These are phyloP conservation scores for Microctonus hyperodae DNA, from an alignment of 2,888 invertebrate species.

Conservation along the genomic window DNA sequence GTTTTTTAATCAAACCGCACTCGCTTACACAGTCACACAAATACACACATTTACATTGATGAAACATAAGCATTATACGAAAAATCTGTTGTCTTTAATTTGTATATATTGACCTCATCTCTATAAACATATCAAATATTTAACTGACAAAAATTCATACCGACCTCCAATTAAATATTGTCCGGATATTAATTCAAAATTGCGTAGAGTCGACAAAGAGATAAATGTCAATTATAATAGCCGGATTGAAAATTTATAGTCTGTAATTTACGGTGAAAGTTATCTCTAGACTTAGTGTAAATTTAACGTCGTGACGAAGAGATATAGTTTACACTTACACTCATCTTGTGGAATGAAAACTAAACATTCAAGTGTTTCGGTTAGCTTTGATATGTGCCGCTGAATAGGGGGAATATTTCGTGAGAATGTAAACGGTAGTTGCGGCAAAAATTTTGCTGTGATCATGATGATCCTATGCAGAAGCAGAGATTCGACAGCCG, in stretches of 20 bases:
- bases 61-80: neutral
- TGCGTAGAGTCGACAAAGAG: neutral
- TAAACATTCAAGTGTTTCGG: conserved; percentile 51
- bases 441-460: conserved; percentile 5
- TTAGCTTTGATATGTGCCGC: conserved; percentile 52
- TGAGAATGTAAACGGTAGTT: conserved; percentile 17
- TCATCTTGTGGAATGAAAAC: conserved; percentile 58
- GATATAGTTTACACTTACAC: conserved; percentile 60
- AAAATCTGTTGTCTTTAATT: neutral
- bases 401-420: conserved; percentile 24
- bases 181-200: neutral
- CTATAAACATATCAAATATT: too few species aligned
- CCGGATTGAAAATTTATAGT: neutral
- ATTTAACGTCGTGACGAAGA: conserved; percentile 14
- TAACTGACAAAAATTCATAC: neutral
- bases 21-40: conserved; percentile 46
- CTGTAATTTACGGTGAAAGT: neutral
- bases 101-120: too few species aligned
- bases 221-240: neutral
- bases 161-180: neutral
- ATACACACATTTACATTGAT: neutral
- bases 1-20: conserved; percentile 49
- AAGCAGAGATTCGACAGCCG: neutral
- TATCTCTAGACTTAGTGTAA: conserved; percentile 10
- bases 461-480: conserved; percentile 19